Evolutionary conservation across 37 sponge, comb jelly and placozoan genomes (phyloP).

Genomic region (Spongilla lacustris): DNA sequence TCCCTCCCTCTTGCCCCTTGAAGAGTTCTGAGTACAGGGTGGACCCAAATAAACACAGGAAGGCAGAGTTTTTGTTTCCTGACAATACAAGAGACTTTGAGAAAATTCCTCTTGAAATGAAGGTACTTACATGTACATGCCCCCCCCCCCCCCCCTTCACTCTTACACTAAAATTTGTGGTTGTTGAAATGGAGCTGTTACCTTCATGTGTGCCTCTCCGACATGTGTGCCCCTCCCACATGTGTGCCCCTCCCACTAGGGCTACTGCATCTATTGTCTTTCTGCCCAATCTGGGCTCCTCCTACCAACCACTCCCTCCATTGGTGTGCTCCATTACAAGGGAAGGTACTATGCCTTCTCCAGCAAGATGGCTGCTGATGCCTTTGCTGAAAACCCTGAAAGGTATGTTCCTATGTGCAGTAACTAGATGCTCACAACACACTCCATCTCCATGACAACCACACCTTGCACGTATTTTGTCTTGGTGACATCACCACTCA

Average conservation of each 20-base stretch:
- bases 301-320: slow-evolving; percentile 76
- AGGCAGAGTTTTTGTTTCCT: slow-evolving; percentile 87
- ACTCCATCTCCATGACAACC: no score
- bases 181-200: no score
- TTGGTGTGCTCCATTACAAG: slow-evolving; percentile 90
- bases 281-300: slow-evolving; percentile 86
- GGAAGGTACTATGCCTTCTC: slow-evolving; percentile 93
- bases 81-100: slow-evolving; percentile 91
- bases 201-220: no score
- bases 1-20: no score
- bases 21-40: slow-evolving; percentile 36
- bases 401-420: no score
- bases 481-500: neutral
- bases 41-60: slow-evolving; percentile 73
- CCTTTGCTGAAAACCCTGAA: slow-evolving; percentile 84
- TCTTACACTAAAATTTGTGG: no score
- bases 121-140: no score
- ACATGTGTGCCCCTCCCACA: neutral
- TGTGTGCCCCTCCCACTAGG: slow-evolving; percentile 46
- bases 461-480: no score
- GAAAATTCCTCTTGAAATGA: slow-evolving; percentile 86
- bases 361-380: slow-evolving; percentile 81
- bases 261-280: slow-evolving; percentile 86
- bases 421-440: no score
- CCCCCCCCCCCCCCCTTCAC: no score